phyloP scores from a whole-genome alignment of 2,888 invertebrate genomes.

The Dugesia japonica region DNA sequence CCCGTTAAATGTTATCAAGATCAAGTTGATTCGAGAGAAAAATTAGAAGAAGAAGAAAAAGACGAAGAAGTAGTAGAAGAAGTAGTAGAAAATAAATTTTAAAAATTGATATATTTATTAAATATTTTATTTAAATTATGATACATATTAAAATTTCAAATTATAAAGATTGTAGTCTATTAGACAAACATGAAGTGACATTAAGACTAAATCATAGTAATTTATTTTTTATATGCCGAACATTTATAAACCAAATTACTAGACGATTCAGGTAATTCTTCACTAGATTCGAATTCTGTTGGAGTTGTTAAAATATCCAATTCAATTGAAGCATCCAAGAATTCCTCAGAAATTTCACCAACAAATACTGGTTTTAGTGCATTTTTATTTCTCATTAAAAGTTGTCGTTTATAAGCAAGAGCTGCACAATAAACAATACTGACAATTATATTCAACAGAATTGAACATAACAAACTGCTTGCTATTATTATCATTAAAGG shows the following conservation, averaged over 20 bases:
- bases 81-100: too few species aligned
- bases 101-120: too few species aligned
- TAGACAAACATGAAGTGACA: too few species aligned
- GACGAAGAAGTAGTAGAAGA: too few species aligned
- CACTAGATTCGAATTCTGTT: neutral
- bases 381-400: neutral
- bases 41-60: too few species aligned
- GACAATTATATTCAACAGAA: neutral
- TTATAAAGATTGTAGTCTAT: too few species aligned
- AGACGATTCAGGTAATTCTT: neutral
- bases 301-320: neutral
- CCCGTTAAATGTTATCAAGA: too few species aligned
- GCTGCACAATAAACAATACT: neutral
- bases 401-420: neutral
- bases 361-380: neutral
- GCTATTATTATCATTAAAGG: neutral
- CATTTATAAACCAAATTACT: neutral
- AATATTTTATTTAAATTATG: too few species aligned
- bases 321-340: constrained; percentile 1
- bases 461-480: neutral
- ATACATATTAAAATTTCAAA: too few species aligned
- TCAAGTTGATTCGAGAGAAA: too few species aligned
- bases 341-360: neutral
- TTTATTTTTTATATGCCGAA: neutral
- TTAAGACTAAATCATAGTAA: too few species aligned